Evolutionary conservation across 2,888 invertebrate species (phyloP).

Genomic region (Eristalis tenax): DNA sequence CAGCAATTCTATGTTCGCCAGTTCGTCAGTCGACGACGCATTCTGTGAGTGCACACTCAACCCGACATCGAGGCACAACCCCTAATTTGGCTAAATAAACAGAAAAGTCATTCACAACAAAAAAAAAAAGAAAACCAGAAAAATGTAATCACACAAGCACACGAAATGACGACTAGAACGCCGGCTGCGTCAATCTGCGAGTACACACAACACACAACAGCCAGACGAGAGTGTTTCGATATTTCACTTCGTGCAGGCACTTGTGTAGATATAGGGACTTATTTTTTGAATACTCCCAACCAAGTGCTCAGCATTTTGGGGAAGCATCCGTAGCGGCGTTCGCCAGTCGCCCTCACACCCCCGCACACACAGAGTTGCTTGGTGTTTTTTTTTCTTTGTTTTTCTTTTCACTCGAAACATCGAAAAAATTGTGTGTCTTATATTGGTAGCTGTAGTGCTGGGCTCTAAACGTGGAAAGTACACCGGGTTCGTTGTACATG

Average conservation of each 20-base stretch:
- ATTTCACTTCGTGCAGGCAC: conserved; percentile 1
- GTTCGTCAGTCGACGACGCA: background rate
- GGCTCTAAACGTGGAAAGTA: conserved; percentile 12
- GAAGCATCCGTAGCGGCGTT: conserved; percentile 29
- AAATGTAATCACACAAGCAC: background rate
- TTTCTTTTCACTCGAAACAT: background rate
- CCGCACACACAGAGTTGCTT: background rate
- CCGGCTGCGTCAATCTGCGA: too few species aligned
- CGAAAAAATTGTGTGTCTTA: background rate
- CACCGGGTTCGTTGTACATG: background rate
- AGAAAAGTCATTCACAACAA: conserved; percentile 4
- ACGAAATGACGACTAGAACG: too few species aligned
- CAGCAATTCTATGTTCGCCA: background rate
- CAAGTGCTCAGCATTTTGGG: conserved; percentile 65
- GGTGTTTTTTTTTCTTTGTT: background rate
- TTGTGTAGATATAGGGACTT: conserved; percentile 47
- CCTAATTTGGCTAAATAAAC: conserved; percentile 49
- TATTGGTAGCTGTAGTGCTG: background rate
- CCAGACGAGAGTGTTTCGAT: background rate
- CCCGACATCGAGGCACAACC: conserved; percentile 32
- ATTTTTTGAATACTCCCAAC: conserved; percentile 60
- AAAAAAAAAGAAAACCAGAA: background rate
- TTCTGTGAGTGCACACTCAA: background rate
- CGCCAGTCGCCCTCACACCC: background rate
- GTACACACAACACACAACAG: background rate